Conservation (phyloP, 2,888 invertebrate genomes). For the Lymantria monacha region DNA sequence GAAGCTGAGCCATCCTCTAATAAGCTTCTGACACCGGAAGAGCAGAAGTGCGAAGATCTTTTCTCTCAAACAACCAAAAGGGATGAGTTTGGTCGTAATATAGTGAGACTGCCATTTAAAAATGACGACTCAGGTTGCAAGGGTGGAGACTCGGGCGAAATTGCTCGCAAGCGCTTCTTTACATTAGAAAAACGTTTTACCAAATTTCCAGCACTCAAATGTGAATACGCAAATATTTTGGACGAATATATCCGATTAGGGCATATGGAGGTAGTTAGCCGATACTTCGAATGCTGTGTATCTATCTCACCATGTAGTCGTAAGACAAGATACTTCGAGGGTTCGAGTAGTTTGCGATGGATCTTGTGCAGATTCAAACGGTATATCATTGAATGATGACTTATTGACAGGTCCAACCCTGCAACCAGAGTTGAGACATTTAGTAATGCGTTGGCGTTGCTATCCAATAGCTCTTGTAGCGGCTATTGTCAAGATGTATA, state of each 20-base stretch:
- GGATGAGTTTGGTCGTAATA: slow-evolving; percentile 18
- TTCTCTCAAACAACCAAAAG: slow-evolving; percentile 15
- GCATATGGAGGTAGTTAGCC: slow-evolving; percentile 29
- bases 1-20: not conserved
- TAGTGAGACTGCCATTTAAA: slow-evolving; percentile 25
- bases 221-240: slow-evolving; percentile 19
- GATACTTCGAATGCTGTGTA: slow-evolving; percentile 18
- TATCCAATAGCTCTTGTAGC: not conserved
- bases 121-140: slow-evolving; percentile 5
- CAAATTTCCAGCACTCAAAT: slow-evolving; percentile 9
- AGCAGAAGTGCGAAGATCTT: slow-evolving; percentile 24
- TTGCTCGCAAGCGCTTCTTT: slow-evolving; percentile 16
- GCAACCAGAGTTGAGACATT: slow-evolving; percentile 11
- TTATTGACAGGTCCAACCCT: slow-evolving; percentile 18
- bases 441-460: not conserved
- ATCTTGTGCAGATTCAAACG: slow-evolving; percentile 11
- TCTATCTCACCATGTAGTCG: slow-evolving; percentile 36
- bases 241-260: slow-evolving; percentile 23
- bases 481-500: slow-evolving; percentile 17
- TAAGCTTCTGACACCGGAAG: slow-evolving; percentile 8
- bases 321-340: slow-evolving; percentile 27
- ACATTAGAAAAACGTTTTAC: slow-evolving; percentile 21
- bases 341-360: slow-evolving; percentile 25
- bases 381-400: not conserved
- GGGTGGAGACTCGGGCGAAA: slow-evolving; percentile 19